These are phyloP conservation scores for Noctua comes DNA, from an alignment of 2,888 invertebrate species.

Conservation along the genomic window DNA sequence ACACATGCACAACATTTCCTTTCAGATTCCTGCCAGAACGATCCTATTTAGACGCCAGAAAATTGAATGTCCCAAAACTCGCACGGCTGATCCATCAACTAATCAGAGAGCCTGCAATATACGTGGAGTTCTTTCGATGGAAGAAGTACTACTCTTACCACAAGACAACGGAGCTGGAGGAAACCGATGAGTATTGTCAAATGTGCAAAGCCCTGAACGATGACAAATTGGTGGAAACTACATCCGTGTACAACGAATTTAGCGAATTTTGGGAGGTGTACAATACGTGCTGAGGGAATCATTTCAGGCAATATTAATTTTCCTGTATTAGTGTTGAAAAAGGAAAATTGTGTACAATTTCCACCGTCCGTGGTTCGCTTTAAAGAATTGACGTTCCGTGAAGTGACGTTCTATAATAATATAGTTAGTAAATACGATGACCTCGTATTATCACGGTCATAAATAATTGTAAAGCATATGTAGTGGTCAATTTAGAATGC, in stretches of 20 bases:
- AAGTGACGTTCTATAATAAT: background rate
- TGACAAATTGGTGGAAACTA: conserved; percentile 70
- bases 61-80: conserved; percentile 72
- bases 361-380: background rate
- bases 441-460: background rate
- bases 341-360: background rate
- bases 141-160: conserved; percentile 81
- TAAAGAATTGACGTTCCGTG: background rate
- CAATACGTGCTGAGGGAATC: conserved; percentile 44
- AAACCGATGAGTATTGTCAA: conserved; percentile 83
- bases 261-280: conserved; percentile 80
- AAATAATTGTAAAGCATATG: background rate
- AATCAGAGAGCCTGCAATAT: conserved; percentile 75
- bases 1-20: conserved; percentile 13
- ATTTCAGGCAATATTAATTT: background rate
- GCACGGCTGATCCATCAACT: conserved; percentile 78
- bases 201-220: conserved; percentile 81
- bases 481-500: background rate
- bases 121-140: conserved; percentile 83
- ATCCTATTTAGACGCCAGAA: conserved; percentile 80
- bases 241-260: conserved; percentile 75
- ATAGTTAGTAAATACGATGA: background rate
- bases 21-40: conserved; percentile 84
- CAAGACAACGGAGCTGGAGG: conserved; percentile 70
- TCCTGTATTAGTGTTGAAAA: background rate